Conservation (phyloP, 2,797 vertebrate species). For the Dipus sagitta region DNA sequence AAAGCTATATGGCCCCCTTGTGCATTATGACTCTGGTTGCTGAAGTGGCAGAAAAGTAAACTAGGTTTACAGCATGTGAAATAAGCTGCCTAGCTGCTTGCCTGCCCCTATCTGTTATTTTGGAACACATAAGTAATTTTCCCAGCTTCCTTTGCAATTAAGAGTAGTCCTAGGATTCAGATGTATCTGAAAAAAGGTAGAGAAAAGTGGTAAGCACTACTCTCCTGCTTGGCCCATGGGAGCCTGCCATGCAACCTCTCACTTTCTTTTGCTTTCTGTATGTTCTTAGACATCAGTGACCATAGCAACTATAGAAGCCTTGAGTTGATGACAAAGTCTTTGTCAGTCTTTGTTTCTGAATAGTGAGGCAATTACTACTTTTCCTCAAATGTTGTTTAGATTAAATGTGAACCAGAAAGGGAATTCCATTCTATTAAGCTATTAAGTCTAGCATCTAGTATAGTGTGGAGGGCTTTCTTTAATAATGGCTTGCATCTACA, state of each 20-base stretch:
- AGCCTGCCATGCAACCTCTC: neutral
- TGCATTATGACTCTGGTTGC: neutral
- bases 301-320: neutral
- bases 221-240: neutral
- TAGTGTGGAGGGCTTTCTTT: neutral
- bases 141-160: neutral
- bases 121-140: neutral
- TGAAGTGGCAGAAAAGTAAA: neutral
- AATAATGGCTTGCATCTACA: constrained; percentile 8
- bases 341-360: neutral
- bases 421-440: neutral
- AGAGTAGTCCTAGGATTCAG: neutral
- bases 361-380: neutral
- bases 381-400: neutral
- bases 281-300: neutral
- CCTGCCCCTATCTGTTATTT: neutral
- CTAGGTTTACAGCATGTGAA: neutral
- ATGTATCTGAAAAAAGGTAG: neutral
- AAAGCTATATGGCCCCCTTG: neutral
- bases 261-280: neutral
- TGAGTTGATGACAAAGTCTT: neutral
- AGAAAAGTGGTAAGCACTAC: neutral
- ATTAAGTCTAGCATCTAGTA: constrained; percentile 7
- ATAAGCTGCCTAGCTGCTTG: neutral
- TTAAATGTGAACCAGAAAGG: constrained; percentile 21